A percentile compares a stretch with the other conserved stretches of the same genome.
Conservation (phyloP, 2,797 vertebrate genomes). For the Chaetophractus vellerosus region DNA sequence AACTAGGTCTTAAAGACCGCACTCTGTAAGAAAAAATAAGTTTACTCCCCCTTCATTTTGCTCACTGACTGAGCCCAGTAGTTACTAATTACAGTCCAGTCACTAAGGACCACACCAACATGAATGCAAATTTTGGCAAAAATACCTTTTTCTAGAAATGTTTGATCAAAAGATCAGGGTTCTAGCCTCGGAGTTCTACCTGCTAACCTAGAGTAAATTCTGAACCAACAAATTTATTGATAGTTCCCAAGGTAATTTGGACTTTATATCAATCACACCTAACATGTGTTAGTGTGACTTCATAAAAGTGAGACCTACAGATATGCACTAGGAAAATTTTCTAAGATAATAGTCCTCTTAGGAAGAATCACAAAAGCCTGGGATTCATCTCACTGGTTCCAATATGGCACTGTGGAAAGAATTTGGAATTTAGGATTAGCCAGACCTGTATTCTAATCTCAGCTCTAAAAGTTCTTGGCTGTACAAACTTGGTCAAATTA, state of each 20-base stretch:
- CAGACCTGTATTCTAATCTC: not conserved
- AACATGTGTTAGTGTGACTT: not conserved
- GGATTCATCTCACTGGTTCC: not conserved
- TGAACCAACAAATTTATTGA: not conserved
- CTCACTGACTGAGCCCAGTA: not conserved
- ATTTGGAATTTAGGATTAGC: not conserved
- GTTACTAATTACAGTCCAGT: not conserved
- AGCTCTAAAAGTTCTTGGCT: not conserved
- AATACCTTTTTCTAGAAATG: not conserved
- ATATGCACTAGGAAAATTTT: not conserved
- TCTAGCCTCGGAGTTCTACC: not conserved
- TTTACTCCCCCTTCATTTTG: not conserved
- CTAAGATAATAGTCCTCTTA: not conserved
- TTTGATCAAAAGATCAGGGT: not conserved
- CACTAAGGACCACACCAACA: not conserved
- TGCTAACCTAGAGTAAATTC: not conserved
- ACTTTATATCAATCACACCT: not conserved
- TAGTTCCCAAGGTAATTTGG: constrained; percentile 11
- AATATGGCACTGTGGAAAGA: not conserved
- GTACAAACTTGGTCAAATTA: not conserved
- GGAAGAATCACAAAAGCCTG: not conserved
- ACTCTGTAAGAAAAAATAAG: not conserved
- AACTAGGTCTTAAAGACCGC: not conserved
- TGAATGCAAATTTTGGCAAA: not conserved
- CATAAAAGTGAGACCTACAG: not conserved